phyloP scores from a whole-genome alignment of 2,113 vertebrate genomes.

The Asarcornis scutulata region DNA sequence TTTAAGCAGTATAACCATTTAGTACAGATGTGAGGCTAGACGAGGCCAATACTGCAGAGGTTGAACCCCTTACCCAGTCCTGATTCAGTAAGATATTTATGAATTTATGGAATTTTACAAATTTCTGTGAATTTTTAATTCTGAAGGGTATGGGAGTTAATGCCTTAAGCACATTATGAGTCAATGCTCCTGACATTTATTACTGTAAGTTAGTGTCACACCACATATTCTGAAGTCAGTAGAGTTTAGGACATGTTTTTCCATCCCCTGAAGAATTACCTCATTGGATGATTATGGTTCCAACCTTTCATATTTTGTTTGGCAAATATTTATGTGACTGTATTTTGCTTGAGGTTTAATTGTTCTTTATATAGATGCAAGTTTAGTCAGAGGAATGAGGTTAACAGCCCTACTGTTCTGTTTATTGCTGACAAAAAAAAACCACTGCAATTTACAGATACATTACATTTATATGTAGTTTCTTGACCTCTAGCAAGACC shows the following conservation, averaged over 20 bases:
- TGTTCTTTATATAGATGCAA: neutral
- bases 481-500: neutral
- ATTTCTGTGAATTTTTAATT: neutral
- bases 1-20: neutral
- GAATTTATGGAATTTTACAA: neutral
- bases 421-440: neutral
- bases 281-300: neutral
- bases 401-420: neutral
- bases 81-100: neutral
- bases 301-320: neutral
- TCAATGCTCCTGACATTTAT: neutral
- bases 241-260: neutral
- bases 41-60: neutral
- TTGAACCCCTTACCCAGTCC: neutral
- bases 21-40: neutral
- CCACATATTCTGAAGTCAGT: neutral
- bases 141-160: neutral
- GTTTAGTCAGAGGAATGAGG: neutral
- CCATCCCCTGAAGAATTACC: neutral
- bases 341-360: conserved; percentile 13
- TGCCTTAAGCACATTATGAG: neutral
- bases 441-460: neutral
- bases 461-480: neutral
- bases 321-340: neutral
- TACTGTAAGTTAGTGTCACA: neutral